Conservation (phyloP, 2,888 invertebrate species). For the Erpobdella octoculata region DNA sequence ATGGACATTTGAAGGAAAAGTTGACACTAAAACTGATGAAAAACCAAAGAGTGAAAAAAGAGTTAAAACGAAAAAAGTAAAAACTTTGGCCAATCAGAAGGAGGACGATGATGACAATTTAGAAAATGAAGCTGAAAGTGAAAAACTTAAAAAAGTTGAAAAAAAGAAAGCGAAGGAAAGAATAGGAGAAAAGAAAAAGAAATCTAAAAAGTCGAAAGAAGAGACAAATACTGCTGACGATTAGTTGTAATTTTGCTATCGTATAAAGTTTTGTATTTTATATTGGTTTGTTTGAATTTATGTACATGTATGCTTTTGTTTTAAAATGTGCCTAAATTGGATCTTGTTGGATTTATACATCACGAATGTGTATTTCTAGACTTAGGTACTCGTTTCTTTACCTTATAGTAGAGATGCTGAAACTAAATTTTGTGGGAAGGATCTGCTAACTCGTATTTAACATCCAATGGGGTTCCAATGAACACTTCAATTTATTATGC, state of each 20-base stretch:
- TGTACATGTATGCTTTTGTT: too few relatives aligned
- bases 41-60: neutral
- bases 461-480: too few relatives aligned
- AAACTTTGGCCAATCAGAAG: neutral
- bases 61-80: neutral
- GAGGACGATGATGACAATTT: neutral
- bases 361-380: too few relatives aligned
- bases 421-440: too few relatives aligned
- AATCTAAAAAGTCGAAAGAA: conserved; percentile 10
- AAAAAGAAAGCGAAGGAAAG: neutral
- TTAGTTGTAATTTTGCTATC: neutral
- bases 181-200: conserved; percentile 4
- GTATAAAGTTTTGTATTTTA: too few relatives aligned
- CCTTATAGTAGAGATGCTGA: too few relatives aligned
- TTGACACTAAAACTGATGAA: neutral
- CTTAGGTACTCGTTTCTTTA: too few relatives aligned
- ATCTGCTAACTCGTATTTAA: too few relatives aligned
- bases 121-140: neutral
- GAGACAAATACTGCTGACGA: neutral
- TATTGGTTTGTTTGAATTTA: neutral
- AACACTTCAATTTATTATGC: too few relatives aligned
- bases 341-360: too few relatives aligned
- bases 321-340: too few relatives aligned
- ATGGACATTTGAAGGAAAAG: neutral
- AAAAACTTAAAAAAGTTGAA: neutral